phyloP scores from a whole-genome alignment of 2,888 invertebrate genomes.

The Liodrosophila aerea region DNA sequence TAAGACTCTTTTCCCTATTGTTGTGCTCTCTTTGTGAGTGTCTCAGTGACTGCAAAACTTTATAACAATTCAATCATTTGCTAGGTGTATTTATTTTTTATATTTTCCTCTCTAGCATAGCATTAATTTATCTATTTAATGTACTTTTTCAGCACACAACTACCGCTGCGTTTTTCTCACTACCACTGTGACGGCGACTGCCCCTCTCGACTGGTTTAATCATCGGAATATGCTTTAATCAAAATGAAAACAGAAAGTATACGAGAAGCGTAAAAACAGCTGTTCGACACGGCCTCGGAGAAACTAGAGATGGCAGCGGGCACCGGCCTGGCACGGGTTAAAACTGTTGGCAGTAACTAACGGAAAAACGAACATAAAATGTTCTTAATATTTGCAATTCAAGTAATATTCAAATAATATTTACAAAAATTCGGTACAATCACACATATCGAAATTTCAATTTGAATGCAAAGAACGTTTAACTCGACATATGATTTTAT shows the following conservation, averaged over 20 bases:
- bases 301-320: slow-evolving; percentile 46
- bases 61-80: no score
- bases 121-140: slow-evolving; percentile 11
- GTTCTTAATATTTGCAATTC: no score
- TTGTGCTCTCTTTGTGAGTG: not conserved
- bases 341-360: no score
- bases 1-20: slow-evolving; percentile 13
- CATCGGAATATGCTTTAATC: slow-evolving; percentile 72
- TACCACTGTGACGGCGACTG: slow-evolving; percentile 43
- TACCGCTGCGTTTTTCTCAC: slow-evolving; percentile 44
- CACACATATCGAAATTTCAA: no score
- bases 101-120: not conserved
- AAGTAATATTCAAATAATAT: no score
- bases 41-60: slow-evolving; percentile 1
- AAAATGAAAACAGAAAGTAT: slow-evolving; percentile 74
- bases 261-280: slow-evolving; percentile 64
- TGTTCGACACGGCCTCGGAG: slow-evolving; percentile 47
- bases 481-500: no score
- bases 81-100: slow-evolving; percentile 7
- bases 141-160: slow-evolving; percentile 31
- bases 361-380: no score
- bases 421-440: no score
- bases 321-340: not conserved
- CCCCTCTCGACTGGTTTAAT: slow-evolving; percentile 69
- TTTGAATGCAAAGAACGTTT: no score